phyloP scores from a whole-genome alignment of 2,888 invertebrate genomes.

The Drosophila neoperkinsi region DNA sequence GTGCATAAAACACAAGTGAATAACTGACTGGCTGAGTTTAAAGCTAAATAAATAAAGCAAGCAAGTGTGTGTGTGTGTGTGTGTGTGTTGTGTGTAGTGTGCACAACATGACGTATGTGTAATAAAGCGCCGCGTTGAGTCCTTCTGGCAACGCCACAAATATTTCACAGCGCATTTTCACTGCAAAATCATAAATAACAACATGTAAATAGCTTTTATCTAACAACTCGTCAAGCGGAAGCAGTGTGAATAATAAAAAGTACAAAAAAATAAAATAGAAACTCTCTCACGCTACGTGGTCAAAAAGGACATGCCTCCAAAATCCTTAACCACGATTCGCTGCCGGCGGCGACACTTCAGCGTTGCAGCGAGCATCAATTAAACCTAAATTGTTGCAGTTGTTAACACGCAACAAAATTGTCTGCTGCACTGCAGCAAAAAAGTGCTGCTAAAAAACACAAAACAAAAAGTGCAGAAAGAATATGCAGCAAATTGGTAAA shows the following conservation, averaged over 20 bases:
- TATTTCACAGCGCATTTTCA: constrained; percentile 75
- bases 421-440: constrained; percentile 73
- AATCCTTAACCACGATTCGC: constrained; percentile 40
- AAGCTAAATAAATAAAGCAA: constrained; percentile 46
- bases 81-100: constrained; percentile 18
- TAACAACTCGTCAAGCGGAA: constrained; percentile 80
- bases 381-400: constrained; percentile 81
- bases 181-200: constrained; percentile 81
- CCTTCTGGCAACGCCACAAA: constrained; percentile 40
- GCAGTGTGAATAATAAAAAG: constrained; percentile 25
- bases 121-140: constrained; percentile 47
- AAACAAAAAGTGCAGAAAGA: constrained; percentile 27
- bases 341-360: constrained; percentile 71
- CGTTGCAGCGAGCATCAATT: constrained; percentile 78
- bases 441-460: constrained; percentile 33
- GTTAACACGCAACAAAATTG: constrained; percentile 81
- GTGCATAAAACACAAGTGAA: constrained; percentile 29
- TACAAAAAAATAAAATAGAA: constrained; percentile 9
- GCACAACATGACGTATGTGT: constrained; percentile 64
- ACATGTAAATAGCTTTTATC: constrained; percentile 81
- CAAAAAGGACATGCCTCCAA: constrained; percentile 63
- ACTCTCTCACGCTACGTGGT: constrained; percentile 46
- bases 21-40: constrained; percentile 37
- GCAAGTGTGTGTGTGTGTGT: constrained; percentile 14
- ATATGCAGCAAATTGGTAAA: constrained; percentile 72